Percentiles rank a stretch among this genome's conserved stretches.
Evolutionary conservation across 2,797 vertebrate species (phyloP).

Genomic region (Sternotherus odoratus): DNA sequence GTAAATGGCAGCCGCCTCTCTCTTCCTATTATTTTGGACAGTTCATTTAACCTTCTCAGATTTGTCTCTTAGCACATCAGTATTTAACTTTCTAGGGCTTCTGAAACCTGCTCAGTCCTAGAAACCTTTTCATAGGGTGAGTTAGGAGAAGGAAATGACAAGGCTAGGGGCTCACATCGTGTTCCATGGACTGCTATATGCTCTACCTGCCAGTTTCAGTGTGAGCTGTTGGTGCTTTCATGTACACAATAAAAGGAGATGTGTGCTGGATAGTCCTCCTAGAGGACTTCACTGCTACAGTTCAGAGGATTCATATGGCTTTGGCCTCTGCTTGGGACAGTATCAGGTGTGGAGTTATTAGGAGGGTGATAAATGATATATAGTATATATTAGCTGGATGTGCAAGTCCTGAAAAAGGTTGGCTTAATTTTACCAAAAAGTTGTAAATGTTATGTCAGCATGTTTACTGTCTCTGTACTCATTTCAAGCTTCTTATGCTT

Average conservation of each 20-base stretch:
- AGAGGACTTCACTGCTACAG: background rate
- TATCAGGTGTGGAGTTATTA: background rate
- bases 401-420: conserved; percentile 21
- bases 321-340: background rate
- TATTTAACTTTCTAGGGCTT: background rate
- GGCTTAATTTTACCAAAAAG: conserved; percentile 23
- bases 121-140: conserved; percentile 34
- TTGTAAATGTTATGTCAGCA: conserved; percentile 10
- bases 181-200: background rate
- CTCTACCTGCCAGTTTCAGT: conserved; percentile 24
- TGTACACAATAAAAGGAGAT: background rate
- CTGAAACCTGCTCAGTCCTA: background rate
- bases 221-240: background rate
- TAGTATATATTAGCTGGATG: background rate
- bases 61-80: conserved; percentile 32
- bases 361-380: background rate
- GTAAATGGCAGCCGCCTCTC: conserved; percentile 61
- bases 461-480: conserved; percentile 1
- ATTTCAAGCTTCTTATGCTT: background rate
- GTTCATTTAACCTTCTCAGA: conserved; percentile 33
- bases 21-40: conserved; percentile 46
- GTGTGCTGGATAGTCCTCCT: background rate
- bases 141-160: background rate
- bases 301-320: conserved; percentile 27
- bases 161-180: background rate